Percentiles rank a stretch among this genome's conserved stretches.
phyloP scores from a whole-genome alignment of 1,140 invertebrate genomes.

The Microplitis demolitor region DNA sequence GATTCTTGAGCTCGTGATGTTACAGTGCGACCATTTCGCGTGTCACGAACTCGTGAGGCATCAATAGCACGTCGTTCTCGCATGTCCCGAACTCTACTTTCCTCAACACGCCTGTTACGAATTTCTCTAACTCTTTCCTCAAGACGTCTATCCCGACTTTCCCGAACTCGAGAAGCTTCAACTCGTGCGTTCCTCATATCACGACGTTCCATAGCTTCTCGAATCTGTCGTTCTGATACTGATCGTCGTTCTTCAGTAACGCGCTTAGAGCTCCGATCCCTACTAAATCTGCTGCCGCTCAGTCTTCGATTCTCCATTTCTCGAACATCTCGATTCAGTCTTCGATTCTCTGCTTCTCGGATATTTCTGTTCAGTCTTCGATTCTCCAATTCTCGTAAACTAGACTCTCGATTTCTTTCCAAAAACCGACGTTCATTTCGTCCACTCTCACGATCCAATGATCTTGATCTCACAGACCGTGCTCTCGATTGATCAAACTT shows the following conservation, averaged over 20 bases:
- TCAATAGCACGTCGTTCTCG: too few species aligned
- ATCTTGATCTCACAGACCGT: not conserved
- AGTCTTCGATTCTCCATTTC: not conserved
- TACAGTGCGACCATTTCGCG: too few species aligned
- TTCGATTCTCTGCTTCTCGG: slow-evolving; percentile 9
- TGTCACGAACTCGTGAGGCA: too few species aligned
- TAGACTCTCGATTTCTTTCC: not conserved
- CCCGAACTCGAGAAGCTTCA: not conserved
- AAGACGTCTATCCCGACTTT: too few species aligned
- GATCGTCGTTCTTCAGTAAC: slow-evolving; percentile 9
- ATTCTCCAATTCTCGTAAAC: slow-evolving; percentile 8
- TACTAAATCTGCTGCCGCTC: not conserved
- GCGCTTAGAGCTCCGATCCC: not conserved
- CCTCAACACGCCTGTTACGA: not conserved
- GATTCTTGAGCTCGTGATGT: too few species aligned
- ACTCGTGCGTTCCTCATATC: too few species aligned
- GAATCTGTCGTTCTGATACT: not conserved
- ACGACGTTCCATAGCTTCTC: not conserved
- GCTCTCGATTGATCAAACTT: not conserved
- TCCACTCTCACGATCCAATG: not conserved
- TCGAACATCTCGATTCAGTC: not conserved
- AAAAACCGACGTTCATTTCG: not conserved
- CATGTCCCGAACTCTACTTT: too few species aligned
- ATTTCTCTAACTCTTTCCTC: too few species aligned
- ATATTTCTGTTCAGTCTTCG: slow-evolving; percentile 23